Evolutionary conservation across 1,140 invertebrate species (phyloP).

Genomic region (Lasaia peninsularis): DNA sequence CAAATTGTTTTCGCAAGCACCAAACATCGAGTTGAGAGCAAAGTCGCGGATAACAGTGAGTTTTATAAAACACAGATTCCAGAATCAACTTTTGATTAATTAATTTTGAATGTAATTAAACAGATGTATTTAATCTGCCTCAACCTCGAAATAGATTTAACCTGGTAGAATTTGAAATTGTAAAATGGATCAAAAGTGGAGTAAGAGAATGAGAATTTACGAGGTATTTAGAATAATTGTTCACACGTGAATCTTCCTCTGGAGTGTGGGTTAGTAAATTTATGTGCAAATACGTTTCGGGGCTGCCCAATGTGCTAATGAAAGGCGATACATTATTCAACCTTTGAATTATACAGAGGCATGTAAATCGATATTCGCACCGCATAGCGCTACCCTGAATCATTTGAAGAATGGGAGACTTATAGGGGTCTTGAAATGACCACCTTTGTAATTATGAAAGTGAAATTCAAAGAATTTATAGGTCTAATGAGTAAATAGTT

Average conservation of each 20-base stretch:
- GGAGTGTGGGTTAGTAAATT: conserved; percentile 66
- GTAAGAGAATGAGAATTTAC: conserved; percentile 23
- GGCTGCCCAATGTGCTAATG: conserved; percentile 74
- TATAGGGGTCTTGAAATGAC: conserved; percentile 38
- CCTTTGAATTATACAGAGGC: conserved; percentile 74
- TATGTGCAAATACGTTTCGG: conserved; percentile 73
- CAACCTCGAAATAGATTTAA: no score
- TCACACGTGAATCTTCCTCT: conserved; percentile 61
- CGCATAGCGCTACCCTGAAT: conserved; percentile 64
- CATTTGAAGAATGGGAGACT: conserved; percentile 48
- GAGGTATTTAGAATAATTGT: conserved; percentile 48
- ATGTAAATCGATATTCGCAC: conserved; percentile 76
- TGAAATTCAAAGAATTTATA: conserved; percentile 12
- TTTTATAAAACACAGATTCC: no score
- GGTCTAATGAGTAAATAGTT: no score
- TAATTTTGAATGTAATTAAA: no score
- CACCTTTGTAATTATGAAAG: conserved; percentile 39
- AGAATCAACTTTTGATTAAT: no score
- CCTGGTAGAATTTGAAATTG: no score
- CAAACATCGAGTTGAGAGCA: no score
- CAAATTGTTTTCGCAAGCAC: no score
- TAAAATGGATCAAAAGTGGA: background rate
- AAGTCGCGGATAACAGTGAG: no score
- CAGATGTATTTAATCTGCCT: no score
- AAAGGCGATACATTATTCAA: conserved; percentile 77